Percentiles rank a stretch among this genome's conserved stretches.
Evolutionary conservation across 2,113 vertebrate genomes (phyloP).

Genomic region (Hippocampus mohnikei): DNA sequence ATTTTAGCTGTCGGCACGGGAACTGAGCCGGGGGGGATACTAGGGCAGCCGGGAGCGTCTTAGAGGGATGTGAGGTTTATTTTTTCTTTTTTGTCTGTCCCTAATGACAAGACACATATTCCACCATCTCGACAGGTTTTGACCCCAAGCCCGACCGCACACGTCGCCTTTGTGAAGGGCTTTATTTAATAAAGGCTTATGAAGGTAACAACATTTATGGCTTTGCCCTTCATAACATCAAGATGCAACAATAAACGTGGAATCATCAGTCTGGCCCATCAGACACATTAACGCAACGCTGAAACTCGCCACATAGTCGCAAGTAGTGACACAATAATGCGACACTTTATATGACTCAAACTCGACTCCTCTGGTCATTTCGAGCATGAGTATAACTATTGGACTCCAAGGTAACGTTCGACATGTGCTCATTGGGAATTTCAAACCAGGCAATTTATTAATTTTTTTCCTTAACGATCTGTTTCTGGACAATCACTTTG

Average conservation of each 20-base stretch:
- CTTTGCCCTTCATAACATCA: conserved; percentile 3
- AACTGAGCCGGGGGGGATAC: conserved; percentile 33
- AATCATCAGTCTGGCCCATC: conserved; percentile 3
- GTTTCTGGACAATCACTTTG: too few species aligned
- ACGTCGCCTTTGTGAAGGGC: neutral
- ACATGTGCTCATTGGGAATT: too few species aligned
- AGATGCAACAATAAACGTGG: neutral
- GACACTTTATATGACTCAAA: neutral
- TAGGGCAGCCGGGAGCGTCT: neutral
- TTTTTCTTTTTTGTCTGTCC: neutral
- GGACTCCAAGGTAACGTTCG: neutral
- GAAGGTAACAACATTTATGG: neutral
- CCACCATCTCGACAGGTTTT: neutral
- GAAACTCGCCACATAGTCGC: neutral
- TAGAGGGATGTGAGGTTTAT: conserved; percentile 7
- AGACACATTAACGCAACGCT: neutral
- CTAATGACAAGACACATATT: neutral
- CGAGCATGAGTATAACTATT: neutral
- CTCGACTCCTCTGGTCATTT: neutral
- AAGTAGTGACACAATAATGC: neutral
- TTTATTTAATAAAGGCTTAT: neutral
- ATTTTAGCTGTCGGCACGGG: conserved; percentile 60
- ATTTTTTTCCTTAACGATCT: too few species aligned
- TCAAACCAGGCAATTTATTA: too few species aligned
- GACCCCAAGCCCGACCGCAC: neutral